These are phyloP conservation scores for Philantomba maxwellii DNA, from an alignment of 2,113 vertebrate species.

Conservation along the genomic window DNA sequence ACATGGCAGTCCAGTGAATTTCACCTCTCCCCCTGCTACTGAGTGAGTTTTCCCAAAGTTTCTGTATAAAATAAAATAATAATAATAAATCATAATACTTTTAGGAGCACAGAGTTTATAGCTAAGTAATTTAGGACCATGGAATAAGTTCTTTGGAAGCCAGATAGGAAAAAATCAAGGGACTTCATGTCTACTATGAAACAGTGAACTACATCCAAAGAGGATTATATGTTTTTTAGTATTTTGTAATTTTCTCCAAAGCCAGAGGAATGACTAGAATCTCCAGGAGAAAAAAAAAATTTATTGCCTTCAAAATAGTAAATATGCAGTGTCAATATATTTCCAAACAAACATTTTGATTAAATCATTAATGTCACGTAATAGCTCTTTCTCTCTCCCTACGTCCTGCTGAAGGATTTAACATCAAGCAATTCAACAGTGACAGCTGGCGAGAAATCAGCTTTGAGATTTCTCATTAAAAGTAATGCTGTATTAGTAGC, in stretches of 20 bases:
- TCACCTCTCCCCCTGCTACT: not conserved
- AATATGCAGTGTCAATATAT: conserved; percentile 40
- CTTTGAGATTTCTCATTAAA: conserved; percentile 80
- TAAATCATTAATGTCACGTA: conserved; percentile 70
- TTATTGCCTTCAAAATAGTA: conserved; percentile 62
- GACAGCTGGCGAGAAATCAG: conserved; percentile 79
- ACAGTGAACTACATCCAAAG: not conserved
- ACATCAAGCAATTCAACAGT: conserved; percentile 74
- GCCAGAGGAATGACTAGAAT: conserved; percentile 40
- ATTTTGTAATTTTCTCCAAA: conserved; percentile 46
- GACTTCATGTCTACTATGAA: not conserved
- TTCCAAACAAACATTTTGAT: conserved; percentile 71
- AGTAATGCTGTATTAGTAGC: conserved; percentile 78
- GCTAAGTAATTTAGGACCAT: not conserved
- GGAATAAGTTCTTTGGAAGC: not conserved
- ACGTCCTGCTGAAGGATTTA: conserved; percentile 68
- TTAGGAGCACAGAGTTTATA: not conserved
- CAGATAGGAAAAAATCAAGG: not conserved
- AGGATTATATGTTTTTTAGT: conserved; percentile 22
- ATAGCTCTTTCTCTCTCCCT: conserved; percentile 65
- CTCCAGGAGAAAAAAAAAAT: not conserved
- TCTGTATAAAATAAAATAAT: not conserved
- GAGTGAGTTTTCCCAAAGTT: not conserved
- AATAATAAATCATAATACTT: not conserved
- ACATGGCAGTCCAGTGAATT: not conserved